Evolutionary conservation across 2,113 vertebrate species (phyloP).

Genomic region (Phocoena sinus): DNA sequence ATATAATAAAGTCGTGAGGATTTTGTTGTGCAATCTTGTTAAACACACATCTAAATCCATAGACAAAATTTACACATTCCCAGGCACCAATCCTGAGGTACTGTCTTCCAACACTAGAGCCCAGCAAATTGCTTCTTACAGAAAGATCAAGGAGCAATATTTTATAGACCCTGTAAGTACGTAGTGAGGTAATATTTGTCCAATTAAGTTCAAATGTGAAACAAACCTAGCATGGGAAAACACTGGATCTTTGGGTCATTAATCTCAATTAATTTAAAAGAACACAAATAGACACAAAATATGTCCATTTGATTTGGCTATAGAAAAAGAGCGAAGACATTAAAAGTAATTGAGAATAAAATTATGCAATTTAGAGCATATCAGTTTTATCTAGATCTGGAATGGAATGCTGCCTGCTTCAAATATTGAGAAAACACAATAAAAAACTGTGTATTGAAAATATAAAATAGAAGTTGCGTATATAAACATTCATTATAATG

Average conservation of each 20-base stretch:
- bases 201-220: neutral
- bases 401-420: neutral
- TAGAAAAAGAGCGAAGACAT: neutral
- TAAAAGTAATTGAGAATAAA: neutral
- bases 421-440: neutral
- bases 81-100: neutral
- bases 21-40: constrained; percentile 38
- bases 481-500: neutral
- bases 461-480: neutral
- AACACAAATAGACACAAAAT: neutral
- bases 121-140: neutral
- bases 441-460: neutral
- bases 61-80: constrained; percentile 7
- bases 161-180: neutral
- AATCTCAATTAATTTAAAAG: neutral
- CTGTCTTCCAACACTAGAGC: neutral
- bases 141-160: neutral
- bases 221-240: neutral
- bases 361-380: neutral
- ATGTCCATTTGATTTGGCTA: neutral
- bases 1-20: constrained; percentile 36
- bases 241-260: neutral
- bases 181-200: neutral
- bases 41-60: constrained; percentile 21
- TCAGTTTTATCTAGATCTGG: neutral